Conservation (phyloP, 1,140 invertebrate species). For the Drosophila murphyi region DNA sequence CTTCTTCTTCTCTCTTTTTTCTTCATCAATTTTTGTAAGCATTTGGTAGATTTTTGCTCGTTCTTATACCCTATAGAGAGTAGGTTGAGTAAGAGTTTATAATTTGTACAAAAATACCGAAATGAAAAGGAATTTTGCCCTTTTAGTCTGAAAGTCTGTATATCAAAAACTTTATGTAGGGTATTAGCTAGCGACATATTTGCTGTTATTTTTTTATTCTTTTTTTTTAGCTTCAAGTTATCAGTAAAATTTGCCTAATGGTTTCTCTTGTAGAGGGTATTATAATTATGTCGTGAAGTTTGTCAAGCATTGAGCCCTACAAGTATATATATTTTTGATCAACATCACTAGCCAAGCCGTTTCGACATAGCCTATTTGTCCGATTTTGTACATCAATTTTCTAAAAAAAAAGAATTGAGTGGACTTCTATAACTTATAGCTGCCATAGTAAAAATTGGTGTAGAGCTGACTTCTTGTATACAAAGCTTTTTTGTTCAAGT, state of each 20-base stretch:
- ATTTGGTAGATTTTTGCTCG: constrained; percentile 23
- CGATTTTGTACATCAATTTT: too few relatives aligned
- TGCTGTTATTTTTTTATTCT: neutral
- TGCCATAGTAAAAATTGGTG: too few relatives aligned
- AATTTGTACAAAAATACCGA: neutral
- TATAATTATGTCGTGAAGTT: too few relatives aligned
- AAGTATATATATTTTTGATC: too few relatives aligned
- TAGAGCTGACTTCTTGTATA: too few relatives aligned
- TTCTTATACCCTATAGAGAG: constrained; percentile 7
- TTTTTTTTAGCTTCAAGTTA: constrained; percentile 34
- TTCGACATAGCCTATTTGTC: too few relatives aligned
- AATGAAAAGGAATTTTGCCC: neutral
- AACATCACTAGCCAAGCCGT: too few relatives aligned
- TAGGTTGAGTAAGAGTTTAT: neutral
- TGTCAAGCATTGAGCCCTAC: too few relatives aligned
- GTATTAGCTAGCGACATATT: neutral
- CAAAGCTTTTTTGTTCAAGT: too few relatives aligned
- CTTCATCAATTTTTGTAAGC: constrained; percentile 20
- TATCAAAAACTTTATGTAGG: neutral
- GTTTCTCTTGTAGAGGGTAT: too few relatives aligned
- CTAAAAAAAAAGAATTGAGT: too few relatives aligned
- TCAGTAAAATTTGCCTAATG: constrained; percentile 60
- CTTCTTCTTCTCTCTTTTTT: constrained; percentile 12
- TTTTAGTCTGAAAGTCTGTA: neutral
- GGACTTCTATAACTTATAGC: too few relatives aligned